Conservation (phyloP, 2,797 vertebrate genomes). For the Enteromius argenteus region DNA sequence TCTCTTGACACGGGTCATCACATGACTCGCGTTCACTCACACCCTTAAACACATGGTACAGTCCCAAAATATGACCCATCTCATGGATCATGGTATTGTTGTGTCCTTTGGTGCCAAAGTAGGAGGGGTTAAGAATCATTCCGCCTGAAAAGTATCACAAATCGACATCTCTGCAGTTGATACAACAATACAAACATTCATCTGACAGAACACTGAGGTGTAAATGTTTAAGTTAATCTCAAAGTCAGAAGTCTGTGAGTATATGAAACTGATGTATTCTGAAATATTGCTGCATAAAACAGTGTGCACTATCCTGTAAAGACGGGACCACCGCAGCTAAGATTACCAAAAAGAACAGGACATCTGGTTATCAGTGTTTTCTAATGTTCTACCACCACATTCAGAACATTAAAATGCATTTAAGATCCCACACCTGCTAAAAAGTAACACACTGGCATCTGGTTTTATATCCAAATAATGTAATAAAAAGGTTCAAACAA, state of each 20-base stretch:
- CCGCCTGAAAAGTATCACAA: constrained; percentile 81
- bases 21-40: constrained; percentile 96
- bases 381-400: not conserved
- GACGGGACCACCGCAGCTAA: not conserved
- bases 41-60: constrained; percentile 98
- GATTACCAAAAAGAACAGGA: not conserved
- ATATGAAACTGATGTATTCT: constrained; percentile 7
- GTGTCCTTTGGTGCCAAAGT: constrained; percentile 89
- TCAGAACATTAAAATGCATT: constrained; percentile 6
- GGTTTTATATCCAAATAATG: constrained; percentile 54
- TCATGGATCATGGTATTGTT: constrained; percentile 97
- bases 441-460: constrained; percentile 35
- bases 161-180: constrained; percentile 13
- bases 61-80: constrained; percentile 93
- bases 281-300: constrained; percentile 19
- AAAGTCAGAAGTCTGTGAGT: not conserved
- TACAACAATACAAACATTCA: constrained; percentile 5
- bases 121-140: constrained; percentile 92
- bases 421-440: constrained; percentile 1
- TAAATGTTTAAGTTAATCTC: constrained; percentile 1
- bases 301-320: not conserved
- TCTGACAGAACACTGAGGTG: not conserved
- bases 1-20: constrained; percentile 95
- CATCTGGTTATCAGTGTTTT: not conserved
- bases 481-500: constrained; percentile 54